phyloP scores from a whole-genome alignment of 2,113 vertebrate species.

The Sceloporus tristichus region DNA sequence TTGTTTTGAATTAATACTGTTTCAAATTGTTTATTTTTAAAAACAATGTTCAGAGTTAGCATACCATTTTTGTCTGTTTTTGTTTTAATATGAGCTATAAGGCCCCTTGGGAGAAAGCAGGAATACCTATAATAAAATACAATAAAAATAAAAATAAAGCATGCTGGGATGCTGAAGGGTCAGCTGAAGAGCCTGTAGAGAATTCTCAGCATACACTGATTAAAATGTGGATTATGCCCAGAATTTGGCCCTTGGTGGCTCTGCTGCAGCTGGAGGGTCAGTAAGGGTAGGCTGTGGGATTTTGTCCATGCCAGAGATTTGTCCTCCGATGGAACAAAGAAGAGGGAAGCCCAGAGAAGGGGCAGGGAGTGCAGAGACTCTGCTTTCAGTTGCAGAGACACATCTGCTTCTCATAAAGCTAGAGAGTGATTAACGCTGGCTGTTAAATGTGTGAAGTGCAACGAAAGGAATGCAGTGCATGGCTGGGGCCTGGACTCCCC shows the following conservation, averaged over 20 bases:
- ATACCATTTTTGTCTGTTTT: too few species aligned
- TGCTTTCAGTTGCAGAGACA: not conserved
- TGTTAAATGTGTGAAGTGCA: conserved; percentile 39
- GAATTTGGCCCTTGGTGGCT: not conserved
- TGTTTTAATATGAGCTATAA: too few species aligned
- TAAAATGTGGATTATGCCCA: not conserved
- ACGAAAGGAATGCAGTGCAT: conserved; percentile 26
- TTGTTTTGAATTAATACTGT: too few species aligned
- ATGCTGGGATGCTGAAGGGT: too few species aligned
- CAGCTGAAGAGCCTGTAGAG: not conserved
- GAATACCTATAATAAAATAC: too few species aligned
- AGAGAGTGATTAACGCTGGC: conserved; percentile 19
- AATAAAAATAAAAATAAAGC: too few species aligned
- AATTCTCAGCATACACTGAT: not conserved
- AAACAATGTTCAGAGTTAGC: too few species aligned
- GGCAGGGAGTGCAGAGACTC: not conserved
- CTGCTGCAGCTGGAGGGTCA: not conserved
- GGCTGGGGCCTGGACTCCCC: conserved; percentile 15
- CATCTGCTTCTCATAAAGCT: conserved; percentile 38
- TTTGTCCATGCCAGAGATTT: not conserved
- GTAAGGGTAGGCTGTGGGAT: not conserved
- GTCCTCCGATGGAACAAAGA: not conserved
- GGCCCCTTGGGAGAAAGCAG: too few species aligned
- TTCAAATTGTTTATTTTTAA: too few species aligned
- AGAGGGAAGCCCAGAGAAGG: not conserved